phyloP scores from a whole-genome alignment of 2,888 invertebrate genomes.

The Dasypolia templi region DNA sequence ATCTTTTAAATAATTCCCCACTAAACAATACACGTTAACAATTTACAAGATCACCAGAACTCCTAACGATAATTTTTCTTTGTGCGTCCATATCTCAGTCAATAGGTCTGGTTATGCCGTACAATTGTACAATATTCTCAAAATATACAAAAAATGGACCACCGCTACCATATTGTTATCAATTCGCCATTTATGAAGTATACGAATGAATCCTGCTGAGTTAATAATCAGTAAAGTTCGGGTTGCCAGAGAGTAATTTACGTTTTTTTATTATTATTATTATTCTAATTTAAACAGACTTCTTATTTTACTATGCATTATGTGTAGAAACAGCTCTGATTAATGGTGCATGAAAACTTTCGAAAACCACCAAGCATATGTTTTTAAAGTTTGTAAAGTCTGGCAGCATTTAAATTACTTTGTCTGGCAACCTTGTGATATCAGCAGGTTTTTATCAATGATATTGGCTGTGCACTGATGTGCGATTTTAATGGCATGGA shows the following conservation, averaged over 20 bases:
- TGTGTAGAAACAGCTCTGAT: conserved; percentile 32
- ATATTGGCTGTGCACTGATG: conserved; percentile 36
- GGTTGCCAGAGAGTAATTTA: conserved; percentile 53
- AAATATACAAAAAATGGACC: conserved; percentile 46
- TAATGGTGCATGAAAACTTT: conserved; percentile 46
- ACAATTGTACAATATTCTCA: neutral
- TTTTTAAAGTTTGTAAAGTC: conserved; percentile 43
- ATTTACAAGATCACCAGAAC: conserved; percentile 27
- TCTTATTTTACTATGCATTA: conserved; percentile 28
- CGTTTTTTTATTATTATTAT: neutral
- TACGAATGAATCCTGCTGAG: conserved; percentile 26
- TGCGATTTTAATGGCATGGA: conserved; percentile 30
- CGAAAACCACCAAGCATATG: conserved; percentile 45
- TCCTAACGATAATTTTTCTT: conserved; percentile 32
- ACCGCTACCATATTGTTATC: conserved; percentile 49
- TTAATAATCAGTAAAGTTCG: conserved; percentile 16
- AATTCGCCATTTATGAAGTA: conserved; percentile 61
- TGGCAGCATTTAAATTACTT: conserved; percentile 28
- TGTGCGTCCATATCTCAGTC: conserved; percentile 55
- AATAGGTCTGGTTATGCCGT: conserved; percentile 27
- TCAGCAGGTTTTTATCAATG: conserved; percentile 22
- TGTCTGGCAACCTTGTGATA: conserved; percentile 56
- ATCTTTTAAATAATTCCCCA: too few relatives aligned
- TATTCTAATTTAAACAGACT: conserved; percentile 22
- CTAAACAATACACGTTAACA: too few relatives aligned